A percentile compares a stretch with the other conserved stretches of the same genome.
Evolutionary conservation across 2,888 invertebrate genomes (phyloP).

Genomic region (Mesorhabditis spiculigera): DNA sequence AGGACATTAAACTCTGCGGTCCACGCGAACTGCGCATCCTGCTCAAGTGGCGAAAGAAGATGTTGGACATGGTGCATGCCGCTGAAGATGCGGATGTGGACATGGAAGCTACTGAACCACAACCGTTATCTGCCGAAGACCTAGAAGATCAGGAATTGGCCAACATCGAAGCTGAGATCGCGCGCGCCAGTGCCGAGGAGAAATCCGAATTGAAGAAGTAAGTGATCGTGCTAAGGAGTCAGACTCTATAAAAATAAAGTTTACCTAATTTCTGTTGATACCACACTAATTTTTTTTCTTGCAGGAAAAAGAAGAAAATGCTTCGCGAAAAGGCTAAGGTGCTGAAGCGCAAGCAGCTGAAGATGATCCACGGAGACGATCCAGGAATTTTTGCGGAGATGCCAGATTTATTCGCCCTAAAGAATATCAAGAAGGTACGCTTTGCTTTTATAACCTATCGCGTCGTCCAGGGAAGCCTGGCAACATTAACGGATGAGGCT

Average conservation of each 20-base stretch:
- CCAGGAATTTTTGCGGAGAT: slow-evolving; percentile 57
- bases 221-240: slow-evolving; percentile 16
- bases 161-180: slow-evolving; percentile 57
- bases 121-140: slow-evolving; percentile 60
- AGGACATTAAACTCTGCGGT: slow-evolving; percentile 93
- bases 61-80: slow-evolving; percentile 62
- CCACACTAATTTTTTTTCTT: slow-evolving; percentile 4
- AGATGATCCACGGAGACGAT: slow-evolving; percentile 90
- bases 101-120: too few species aligned
- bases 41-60: slow-evolving; percentile 79
- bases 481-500: slow-evolving; percentile 28
- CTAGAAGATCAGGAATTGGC: slow-evolving; percentile 33
- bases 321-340: slow-evolving; percentile 79
- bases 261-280: not conserved
- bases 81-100: slow-evolving; percentile 62
- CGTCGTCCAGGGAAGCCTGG: slow-evolving; percentile 13
- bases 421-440: slow-evolving; percentile 36
- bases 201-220: slow-evolving; percentile 58
- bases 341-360: slow-evolving; percentile 83
- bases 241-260: not conserved
- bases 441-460: not conserved
- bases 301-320: slow-evolving; percentile 59
- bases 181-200: slow-evolving; percentile 58
- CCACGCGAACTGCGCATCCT: slow-evolving; percentile 80
- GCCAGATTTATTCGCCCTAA: slow-evolving; percentile 61